Percentiles rank a stretch among this genome's conserved stretches.
phyloP scores from a whole-genome alignment of 2,888 invertebrate species.

The Minunthozetes semirufus region DNA sequence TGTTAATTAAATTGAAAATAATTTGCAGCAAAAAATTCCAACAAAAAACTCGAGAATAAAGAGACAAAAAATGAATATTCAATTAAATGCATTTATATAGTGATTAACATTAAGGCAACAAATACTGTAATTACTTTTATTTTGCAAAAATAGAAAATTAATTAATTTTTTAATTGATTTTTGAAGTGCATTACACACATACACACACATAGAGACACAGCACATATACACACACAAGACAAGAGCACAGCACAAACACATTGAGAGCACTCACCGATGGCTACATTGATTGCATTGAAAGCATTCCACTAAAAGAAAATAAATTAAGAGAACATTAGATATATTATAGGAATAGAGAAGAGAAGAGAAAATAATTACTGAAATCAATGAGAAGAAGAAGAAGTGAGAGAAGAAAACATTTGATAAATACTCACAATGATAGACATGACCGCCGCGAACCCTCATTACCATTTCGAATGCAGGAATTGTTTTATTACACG shows the following conservation, averaged over 20 bases:
- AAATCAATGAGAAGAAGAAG: background rate
- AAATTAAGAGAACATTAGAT: constrained; percentile 7
- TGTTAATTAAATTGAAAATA: constrained; percentile 18
- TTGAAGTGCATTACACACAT: constrained; percentile 46
- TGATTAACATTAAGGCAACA: constrained; percentile 18
- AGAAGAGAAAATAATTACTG: constrained; percentile 1
- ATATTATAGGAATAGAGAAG: background rate
- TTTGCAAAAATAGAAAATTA: constrained; percentile 4
- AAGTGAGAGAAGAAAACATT: background rate
- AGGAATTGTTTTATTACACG: constrained; percentile 84
- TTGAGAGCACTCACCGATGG: constrained; percentile 80
- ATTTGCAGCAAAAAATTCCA: background rate
- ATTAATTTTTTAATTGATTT: constrained; percentile 32
- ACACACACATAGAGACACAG: background rate
- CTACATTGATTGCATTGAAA: constrained; percentile 91
- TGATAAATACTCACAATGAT: constrained; percentile 6
- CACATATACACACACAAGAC: background rate
- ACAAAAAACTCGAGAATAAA: background rate
- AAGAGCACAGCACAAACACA: constrained; percentile 72
- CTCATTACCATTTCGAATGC: constrained; percentile 95
- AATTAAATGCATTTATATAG: constrained; percentile 14
- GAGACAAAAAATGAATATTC: constrained; percentile 8
- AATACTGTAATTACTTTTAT: constrained; percentile 18
- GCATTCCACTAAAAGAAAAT: constrained; percentile 47
- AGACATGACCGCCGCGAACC: constrained; percentile 70